A percentile compares a stretch with the other conserved stretches of the same genome.
Evolutionary conservation across 1,140 invertebrate species (phyloP).

Genomic region (Brachionus calyciflorus): DNA sequence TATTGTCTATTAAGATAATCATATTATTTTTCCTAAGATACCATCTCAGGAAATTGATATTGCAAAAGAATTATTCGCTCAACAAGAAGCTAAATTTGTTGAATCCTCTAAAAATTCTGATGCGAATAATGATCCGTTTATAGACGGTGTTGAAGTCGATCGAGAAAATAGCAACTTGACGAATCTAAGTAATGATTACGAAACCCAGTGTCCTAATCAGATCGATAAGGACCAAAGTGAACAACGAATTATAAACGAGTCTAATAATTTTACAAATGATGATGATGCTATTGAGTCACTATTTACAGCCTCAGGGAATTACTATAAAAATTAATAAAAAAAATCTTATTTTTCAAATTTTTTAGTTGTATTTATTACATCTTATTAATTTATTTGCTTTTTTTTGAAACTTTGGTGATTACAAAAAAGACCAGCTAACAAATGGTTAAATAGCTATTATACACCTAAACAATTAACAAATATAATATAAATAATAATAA

Average conservation of each 20-base stretch:
- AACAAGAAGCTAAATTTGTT: conserved; percentile 35
- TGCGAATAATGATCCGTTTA: too few relatives aligned
- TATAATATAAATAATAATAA: too few relatives aligned
- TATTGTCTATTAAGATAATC: background rate
- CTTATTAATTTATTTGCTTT: conserved; percentile 10
- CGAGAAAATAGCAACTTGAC: background rate
- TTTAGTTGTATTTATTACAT: conserved; percentile 40
- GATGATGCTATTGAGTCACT: background rate
- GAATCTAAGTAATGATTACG: background rate
- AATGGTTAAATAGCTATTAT: too few relatives aligned
- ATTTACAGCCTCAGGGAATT: background rate
- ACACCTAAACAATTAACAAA: too few relatives aligned
- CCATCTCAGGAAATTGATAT: conserved; percentile 5
- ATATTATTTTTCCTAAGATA: background rate
- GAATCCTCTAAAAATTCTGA: background rate
- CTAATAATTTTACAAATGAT: background rate
- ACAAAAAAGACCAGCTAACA: background rate
- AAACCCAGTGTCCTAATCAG: conserved; percentile 19
- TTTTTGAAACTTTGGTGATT: background rate
- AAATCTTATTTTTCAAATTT: background rate
- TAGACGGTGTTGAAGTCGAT: too few relatives aligned
- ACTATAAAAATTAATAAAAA: background rate
- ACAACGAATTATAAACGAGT: background rate
- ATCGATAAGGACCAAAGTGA: background rate
- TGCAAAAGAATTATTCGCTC: conserved; percentile 32